Evolutionary conservation across 2,797 vertebrate genomes (phyloP).

Genomic region (Pseudochromis fuscus): DNA sequence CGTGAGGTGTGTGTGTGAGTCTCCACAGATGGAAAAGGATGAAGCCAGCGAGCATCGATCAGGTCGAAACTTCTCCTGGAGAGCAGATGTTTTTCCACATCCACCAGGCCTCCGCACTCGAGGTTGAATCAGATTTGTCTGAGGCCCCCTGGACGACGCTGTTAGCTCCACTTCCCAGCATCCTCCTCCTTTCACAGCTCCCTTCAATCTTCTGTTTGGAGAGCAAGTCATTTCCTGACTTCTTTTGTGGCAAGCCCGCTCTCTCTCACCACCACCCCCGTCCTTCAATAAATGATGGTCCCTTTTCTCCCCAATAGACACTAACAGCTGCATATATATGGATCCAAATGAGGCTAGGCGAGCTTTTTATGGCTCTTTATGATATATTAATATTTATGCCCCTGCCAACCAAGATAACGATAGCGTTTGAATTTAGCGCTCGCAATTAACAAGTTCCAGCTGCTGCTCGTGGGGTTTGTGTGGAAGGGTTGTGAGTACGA

Average conservation of each 20-base stretch:
- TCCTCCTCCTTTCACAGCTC: conserved; percentile 38
- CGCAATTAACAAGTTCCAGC: conserved; percentile 78
- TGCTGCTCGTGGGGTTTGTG: conserved; percentile 56
- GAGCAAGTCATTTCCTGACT: conserved; percentile 65
- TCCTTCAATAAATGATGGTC: conserved; percentile 54
- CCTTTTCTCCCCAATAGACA: conserved; percentile 45
- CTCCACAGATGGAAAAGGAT: neutral
- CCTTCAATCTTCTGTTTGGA: conserved; percentile 29
- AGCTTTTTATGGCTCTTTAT: conserved; percentile 74
- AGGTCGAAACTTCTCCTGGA: conserved; percentile 38
- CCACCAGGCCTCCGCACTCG: conserved; percentile 10
- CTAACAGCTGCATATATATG: conserved; percentile 79
- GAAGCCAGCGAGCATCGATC: neutral
- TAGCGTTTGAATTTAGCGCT: conserved; percentile 75
- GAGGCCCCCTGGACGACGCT: neutral
- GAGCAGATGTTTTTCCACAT: conserved; percentile 41
- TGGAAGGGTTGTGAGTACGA: conserved; percentile 10
- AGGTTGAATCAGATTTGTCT: conserved; percentile 32
- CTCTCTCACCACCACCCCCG: neutral
- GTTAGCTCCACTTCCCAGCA: conserved; percentile 38
- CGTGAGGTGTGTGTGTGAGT: neutral
- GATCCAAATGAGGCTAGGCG: conserved; percentile 69
- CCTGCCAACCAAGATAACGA: conserved; percentile 66
- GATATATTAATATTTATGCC: conserved; percentile 83
- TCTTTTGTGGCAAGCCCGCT: conserved; percentile 39